Conservation (phyloP, 2,797 vertebrate species). For the Phrynocephalus vlangalii region DNA sequence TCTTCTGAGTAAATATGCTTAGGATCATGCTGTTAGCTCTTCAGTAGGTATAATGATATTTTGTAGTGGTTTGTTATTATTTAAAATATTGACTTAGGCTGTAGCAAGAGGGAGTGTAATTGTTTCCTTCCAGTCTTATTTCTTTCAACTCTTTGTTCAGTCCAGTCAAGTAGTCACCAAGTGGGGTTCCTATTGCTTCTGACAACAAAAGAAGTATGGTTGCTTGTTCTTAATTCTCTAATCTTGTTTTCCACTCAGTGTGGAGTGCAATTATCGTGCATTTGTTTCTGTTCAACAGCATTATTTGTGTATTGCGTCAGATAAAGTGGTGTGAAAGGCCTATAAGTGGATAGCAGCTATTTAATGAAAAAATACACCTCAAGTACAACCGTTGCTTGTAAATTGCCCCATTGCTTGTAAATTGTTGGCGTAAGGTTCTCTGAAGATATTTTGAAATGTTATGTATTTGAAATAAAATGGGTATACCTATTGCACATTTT, state of each 20-base stretch:
- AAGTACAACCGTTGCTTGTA: background rate
- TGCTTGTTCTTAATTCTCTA: background rate
- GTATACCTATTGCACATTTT: background rate
- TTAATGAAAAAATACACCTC: background rate
- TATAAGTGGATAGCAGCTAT: background rate
- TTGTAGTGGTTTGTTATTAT: background rate
- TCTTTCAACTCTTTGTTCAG: background rate
- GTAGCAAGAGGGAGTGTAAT: background rate
- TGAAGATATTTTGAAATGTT: constrained; percentile 8
- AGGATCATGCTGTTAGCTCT: background rate
- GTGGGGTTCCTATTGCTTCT: background rate
- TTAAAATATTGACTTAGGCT: constrained; percentile 11
- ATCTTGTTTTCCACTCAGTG: background rate
- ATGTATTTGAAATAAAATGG: background rate
- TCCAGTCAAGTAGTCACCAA: background rate
- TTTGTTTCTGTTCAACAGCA: background rate
- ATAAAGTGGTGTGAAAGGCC: background rate
- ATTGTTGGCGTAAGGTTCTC: background rate
- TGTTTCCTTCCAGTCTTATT: background rate
- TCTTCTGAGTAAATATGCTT: background rate
- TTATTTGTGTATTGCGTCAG: background rate
- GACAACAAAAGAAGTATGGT: background rate
- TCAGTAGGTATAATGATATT: background rate
- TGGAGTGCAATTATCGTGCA: background rate
- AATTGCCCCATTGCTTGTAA: background rate